Conservation (phyloP, 1,140 invertebrate species). For the Drosophila sechellia region DNA sequence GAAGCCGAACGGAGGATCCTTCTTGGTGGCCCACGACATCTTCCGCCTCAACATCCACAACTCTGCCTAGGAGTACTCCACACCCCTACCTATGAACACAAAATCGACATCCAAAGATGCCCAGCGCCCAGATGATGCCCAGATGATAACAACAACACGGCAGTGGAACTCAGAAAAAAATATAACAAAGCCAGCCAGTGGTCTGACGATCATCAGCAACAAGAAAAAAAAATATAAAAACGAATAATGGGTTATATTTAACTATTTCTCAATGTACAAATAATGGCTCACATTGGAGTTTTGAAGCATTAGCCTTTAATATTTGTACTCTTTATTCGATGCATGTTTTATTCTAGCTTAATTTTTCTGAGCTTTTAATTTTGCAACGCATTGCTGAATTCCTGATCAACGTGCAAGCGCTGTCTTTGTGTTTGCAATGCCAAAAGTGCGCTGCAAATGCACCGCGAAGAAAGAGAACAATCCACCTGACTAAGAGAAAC, state of each 20-base stretch:
- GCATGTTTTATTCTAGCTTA: too few relatives aligned
- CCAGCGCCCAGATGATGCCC: too few relatives aligned
- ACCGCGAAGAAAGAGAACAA: not conserved
- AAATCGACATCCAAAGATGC: conserved; percentile 52
- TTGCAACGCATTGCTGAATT: too few relatives aligned
- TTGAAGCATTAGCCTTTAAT: too few relatives aligned
- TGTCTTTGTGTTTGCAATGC: conserved; percentile 1
- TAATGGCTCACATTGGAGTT: too few relatives aligned
- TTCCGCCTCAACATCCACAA: conserved; percentile 96
- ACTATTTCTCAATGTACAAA: too few relatives aligned
- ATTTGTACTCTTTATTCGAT: too few relatives aligned
- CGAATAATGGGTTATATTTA: too few relatives aligned
- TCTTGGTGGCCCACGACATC: conserved; percentile 96
- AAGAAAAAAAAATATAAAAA: conserved; percentile 32
- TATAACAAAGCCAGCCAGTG: conserved; percentile 15
- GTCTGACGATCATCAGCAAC: conserved; percentile 57
- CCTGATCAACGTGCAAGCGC: too few relatives aligned
- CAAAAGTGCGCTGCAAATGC: conserved; percentile 35
- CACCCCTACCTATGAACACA: not conserved
- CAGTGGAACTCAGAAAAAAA: conserved; percentile 3
- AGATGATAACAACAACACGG: conserved; percentile 1
- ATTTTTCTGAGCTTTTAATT: too few relatives aligned
- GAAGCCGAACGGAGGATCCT: conserved; percentile 92
- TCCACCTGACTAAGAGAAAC: conserved; percentile 42
- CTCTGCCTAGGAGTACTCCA: conserved; percentile 86